A percentile compares a stretch with the other conserved stretches of the same genome.
Conservation (phyloP, 2,797 vertebrate genomes). For the Poeciliopsis gracilis region DNA sequence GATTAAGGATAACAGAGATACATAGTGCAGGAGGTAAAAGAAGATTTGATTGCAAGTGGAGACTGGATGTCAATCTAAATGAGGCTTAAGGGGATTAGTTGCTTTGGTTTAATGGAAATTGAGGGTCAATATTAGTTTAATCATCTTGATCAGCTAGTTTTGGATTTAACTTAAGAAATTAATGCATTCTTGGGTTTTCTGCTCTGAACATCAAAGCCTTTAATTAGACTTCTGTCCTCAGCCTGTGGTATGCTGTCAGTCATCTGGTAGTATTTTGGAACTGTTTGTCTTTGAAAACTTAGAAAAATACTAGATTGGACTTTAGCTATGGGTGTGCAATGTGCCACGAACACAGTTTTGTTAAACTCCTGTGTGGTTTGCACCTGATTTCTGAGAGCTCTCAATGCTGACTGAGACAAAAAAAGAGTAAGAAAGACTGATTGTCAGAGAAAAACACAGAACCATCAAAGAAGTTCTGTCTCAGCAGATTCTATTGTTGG, state of each 20-base stretch:
- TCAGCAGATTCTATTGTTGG: background rate
- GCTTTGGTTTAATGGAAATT: background rate
- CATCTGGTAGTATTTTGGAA: background rate
- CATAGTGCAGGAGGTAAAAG: background rate
- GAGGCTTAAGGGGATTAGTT: background rate
- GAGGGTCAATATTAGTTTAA: background rate
- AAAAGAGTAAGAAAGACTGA: background rate
- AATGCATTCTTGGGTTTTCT: background rate
- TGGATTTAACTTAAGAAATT: background rate
- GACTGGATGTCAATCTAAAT: background rate
- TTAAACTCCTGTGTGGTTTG: background rate
- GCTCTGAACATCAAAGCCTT: background rate
- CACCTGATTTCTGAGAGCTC: background rate
- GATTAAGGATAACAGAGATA: slow-evolving; percentile 1
- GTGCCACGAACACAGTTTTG: background rate
- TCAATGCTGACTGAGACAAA: background rate
- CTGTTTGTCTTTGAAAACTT: background rate
- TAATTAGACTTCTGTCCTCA: background rate
- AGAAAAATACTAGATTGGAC: background rate
- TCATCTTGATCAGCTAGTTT: background rate
- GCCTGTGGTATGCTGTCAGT: background rate
- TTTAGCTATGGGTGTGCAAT: background rate
- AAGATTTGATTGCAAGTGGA: background rate
- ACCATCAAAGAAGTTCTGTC: background rate
- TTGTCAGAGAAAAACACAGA: background rate